These are phyloP conservation scores for Amorpha juglandis DNA, from an alignment of 2,888 invertebrate genomes.

Conservation along the genomic window DNA sequence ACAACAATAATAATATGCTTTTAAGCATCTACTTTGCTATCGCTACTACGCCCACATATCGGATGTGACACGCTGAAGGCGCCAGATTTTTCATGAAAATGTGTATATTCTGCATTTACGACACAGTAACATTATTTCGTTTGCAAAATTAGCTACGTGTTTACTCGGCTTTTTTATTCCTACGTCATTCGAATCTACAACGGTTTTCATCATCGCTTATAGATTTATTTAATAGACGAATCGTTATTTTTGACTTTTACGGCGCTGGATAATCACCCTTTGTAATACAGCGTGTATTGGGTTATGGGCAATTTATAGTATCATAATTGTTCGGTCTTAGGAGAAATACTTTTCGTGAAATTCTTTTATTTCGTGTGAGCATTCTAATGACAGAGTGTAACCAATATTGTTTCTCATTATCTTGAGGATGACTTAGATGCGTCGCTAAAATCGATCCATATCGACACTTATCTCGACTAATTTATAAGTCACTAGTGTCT, in stretches of 20 bases:
- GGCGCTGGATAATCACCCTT: neutral
- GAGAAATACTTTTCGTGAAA: too few relatives aligned
- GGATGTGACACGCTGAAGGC: constrained; percentile 41
- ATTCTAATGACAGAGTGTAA: too few relatives aligned
- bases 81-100: constrained; percentile 36
- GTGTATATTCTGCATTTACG: constrained; percentile 30
- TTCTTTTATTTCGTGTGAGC: too few relatives aligned
- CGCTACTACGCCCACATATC: constrained; percentile 39
- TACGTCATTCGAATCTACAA: constrained; percentile 20
- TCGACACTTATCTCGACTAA: too few relatives aligned
- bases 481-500: too few relatives aligned
- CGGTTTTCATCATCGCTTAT: constrained; percentile 16
- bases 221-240: neutral
- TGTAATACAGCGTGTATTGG: neutral
- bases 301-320: too few relatives aligned
- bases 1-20: too few relatives aligned
- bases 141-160: constrained; percentile 22
- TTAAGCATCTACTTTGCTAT: constrained; percentile 38
- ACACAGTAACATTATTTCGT: constrained; percentile 24
- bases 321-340: too few relatives aligned
- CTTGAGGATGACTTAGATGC: too few relatives aligned
- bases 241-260: constrained; percentile 1
- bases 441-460: too few relatives aligned
- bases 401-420: too few relatives aligned
- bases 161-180: constrained; percentile 22